phyloP scores from a whole-genome alignment of 2,797 vertebrate genomes.

The Sebastes glaucus region DNA sequence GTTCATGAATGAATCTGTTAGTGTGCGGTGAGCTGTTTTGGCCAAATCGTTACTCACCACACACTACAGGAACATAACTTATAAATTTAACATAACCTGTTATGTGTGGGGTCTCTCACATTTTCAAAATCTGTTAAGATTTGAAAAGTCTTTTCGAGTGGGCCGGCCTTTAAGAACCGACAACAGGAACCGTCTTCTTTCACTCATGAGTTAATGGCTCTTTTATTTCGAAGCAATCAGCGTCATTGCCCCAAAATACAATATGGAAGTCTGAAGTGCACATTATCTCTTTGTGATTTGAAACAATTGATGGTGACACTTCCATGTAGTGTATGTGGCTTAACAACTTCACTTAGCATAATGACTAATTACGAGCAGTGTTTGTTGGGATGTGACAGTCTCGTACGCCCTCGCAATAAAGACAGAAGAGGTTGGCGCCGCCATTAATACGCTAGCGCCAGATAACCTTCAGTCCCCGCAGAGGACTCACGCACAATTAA shows the following conservation, averaged over 20 bases:
- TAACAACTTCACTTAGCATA: constrained; percentile 31
- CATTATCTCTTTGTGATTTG: constrained; percentile 24
- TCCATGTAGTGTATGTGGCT: constrained; percentile 5
- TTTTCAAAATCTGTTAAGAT: too few species aligned
- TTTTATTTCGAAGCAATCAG: constrained; percentile 2
- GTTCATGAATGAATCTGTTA: too few species aligned
- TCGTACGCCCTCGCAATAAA: constrained; percentile 34
- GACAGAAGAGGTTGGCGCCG: constrained; percentile 34
- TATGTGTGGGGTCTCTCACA: fast-evolving
- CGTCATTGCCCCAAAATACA: neutral
- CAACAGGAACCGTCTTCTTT: neutral
- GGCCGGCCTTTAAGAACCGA: too few species aligned
- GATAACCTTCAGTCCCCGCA: constrained; percentile 70
- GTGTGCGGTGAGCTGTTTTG: too few species aligned
- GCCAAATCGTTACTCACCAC: too few species aligned
- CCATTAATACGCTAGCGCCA: constrained; percentile 50
- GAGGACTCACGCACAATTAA: constrained; percentile 69
- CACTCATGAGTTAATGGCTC: neutral
- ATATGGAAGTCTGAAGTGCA: constrained; percentile 22
- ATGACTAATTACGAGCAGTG: constrained; percentile 46
- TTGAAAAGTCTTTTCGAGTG: too few species aligned
- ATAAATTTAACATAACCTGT: too few species aligned
- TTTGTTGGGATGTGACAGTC: constrained; percentile 49
- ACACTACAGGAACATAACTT: fast-evolving
- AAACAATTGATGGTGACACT: constrained; percentile 34